phyloP scores from a whole-genome alignment of 2,888 invertebrate species.

The Diachrysia chrysitis region DNA sequence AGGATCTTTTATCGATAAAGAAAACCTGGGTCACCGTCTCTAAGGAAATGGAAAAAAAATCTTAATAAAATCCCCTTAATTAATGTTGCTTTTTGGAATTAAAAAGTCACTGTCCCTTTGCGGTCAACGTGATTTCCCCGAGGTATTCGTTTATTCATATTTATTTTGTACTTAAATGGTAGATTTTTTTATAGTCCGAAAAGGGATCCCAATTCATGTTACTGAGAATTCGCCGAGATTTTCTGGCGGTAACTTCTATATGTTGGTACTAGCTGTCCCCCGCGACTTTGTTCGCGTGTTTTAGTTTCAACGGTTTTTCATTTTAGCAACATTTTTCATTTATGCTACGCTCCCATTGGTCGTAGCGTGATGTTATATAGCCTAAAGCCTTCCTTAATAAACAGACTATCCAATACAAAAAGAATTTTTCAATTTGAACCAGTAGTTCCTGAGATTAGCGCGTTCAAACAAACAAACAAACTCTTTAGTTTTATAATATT shows the following conservation, averaged over 20 bases:
- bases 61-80: constrained; percentile 20
- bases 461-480: no score
- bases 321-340: background rate
- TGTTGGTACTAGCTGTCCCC: no score
- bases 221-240: background rate
- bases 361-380: no score
- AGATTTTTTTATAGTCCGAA: background rate
- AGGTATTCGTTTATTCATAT: constrained; percentile 11
- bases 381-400: no score
- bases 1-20: constrained; percentile 23
- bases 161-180: constrained; percentile 14
- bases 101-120: constrained; percentile 21
- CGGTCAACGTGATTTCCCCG: constrained; percentile 41
- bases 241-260: no score
- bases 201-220: background rate
- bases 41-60: constrained; percentile 15
- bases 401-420: no score
- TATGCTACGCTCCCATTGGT: no score
- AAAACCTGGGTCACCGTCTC: constrained; percentile 10
- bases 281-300: no score
- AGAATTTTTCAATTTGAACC: no score
- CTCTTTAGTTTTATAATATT: no score
- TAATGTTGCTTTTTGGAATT: constrained; percentile 23
- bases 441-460: no score
- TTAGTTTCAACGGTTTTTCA: no score